Conservation (phyloP, 2,888 invertebrate genomes). For the Drosophila demipolita region DNA sequence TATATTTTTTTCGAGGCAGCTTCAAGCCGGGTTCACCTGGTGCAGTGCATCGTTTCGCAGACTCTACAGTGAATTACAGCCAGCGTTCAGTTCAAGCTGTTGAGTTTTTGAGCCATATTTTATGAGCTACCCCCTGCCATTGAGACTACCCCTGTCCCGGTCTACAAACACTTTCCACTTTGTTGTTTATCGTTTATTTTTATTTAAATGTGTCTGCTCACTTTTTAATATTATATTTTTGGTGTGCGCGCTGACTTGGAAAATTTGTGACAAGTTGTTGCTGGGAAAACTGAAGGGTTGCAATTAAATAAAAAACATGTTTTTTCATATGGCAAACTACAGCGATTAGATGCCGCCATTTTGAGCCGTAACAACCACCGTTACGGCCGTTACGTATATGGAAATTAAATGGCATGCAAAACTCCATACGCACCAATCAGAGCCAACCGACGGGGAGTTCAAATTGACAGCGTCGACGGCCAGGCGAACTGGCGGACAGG, state of each 20-base stretch:
- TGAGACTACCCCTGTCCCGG: neutral
- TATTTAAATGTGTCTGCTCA: slow-evolving; percentile 19
- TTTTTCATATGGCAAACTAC: slow-evolving; percentile 43
- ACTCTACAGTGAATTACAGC: slow-evolving; percentile 58
- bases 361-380: slow-evolving; percentile 56
- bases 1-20: slow-evolving; percentile 14
- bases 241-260: slow-evolving; percentile 67
- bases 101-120: slow-evolving; percentile 53
- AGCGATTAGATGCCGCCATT: slow-evolving; percentile 61
- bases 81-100: slow-evolving; percentile 29
- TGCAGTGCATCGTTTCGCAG: slow-evolving; percentile 18
- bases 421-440: slow-evolving; percentile 68
- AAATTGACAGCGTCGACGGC: slow-evolving; percentile 19
- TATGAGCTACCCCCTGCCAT: slow-evolving; percentile 10
- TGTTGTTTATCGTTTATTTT: slow-evolving; percentile 57
- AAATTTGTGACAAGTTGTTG: slow-evolving; percentile 68
- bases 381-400: slow-evolving; percentile 32
- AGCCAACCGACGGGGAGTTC: slow-evolving; percentile 31
- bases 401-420: slow-evolving; percentile 71
- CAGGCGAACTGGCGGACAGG: neutral
- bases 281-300: slow-evolving; percentile 64
- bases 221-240: slow-evolving; percentile 5
- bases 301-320: slow-evolving; percentile 2
- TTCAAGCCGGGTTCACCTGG: slow-evolving; percentile 28
- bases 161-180: slow-evolving; percentile 2